Base-by-base conservation (phyloP, 2,888 invertebrate genomes). In the Busseola fusca region DNA sequence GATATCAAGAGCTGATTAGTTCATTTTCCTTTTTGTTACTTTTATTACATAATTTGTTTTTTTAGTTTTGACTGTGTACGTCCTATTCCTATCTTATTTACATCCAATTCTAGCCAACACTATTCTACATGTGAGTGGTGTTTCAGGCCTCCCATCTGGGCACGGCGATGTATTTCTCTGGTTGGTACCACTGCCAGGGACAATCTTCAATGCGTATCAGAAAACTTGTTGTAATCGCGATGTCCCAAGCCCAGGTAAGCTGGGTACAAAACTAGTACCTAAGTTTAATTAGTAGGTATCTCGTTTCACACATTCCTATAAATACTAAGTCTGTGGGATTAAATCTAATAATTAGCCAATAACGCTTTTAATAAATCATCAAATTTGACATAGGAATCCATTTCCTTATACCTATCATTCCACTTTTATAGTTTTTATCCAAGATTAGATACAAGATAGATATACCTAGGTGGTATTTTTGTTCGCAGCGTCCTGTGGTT, bases 111-210 rank as follows among this genome's bases (percentile, higher is more conserved):
- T 27, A 60, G 42, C n/a, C 5, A 52, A 40, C 16, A 14, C 18
- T 40, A 18, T 42, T 16, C 6, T 62, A n/a, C 30, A 48, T 2
- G 1, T n/a, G 1, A 45, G 9, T 74, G 48, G 12, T 81, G 27
- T 84, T 84, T 30, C 71, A 83, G 83, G 83, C 74, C 0, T 84
- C 87, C 0, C 76, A 81, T 4, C 60, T 93, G 18, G 78, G 88
- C 21, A 87, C 87, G 14, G 90, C 93, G 1, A 91, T 93, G 69
- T 91, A 86, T 66, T 71, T 67, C 25, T 91, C 91, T 2, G 91
- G 91, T 0, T 91, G 91, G 91, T 70, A 89, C 27, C 77, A 89
- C 75, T 88, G 87, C 71, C 80, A 60, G 7, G 82, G 84, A 0
- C 52, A 52, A 37, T 73, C 84, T 9, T 80, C 86, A 0, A n/a